Evolutionary conservation across 2,113 vertebrate species (phyloP), one percentile per base, ranked within the genome.

Genomic region (Rhagologus leucostigma): DNA sequence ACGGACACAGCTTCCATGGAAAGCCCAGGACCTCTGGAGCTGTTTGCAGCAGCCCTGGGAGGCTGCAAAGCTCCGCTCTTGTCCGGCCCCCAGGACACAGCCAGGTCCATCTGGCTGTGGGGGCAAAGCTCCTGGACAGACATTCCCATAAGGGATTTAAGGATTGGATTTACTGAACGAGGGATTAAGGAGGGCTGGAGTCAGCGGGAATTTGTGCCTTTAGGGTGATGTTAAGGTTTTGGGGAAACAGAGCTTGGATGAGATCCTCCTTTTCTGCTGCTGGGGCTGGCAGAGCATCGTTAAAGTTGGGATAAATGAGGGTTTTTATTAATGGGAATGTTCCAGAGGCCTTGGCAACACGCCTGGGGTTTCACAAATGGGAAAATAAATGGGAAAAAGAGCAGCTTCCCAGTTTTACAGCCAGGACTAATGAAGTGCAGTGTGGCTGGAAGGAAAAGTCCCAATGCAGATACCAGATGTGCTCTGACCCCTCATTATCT

Each of bases 311-410:
- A 55, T 87, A 86, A 96, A 96, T 84, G 64, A 81, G 59, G 8
- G 68, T 21, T 78, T 89, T 95, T 82, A 91, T 92, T 73, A 77
- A 89, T 59, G 81, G 69, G 84, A 93, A 62, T 67, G 84, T 93
- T 95, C 93, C 56, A 19, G 73, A 29, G 68, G 56, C 87, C 53
- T 44, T 96, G 95, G 93, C 84, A 24, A 32, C 49, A 13, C 1
- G 59, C 89, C 94, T 82, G 71, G 35, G 8, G 35, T 74, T 88
- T 49, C 76, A 91, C 47, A 77, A 77, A 68, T 21, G 2, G 3
- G 27, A 70, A 78, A 90, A 80, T 77, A 83, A 91, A 87, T 35
- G 81, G 57, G 41, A 2, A 56, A 63, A 80, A 65, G 82, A 75
- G 24, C 59, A 91, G 49, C 39, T 92, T 79, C 59, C n/a, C 46